Base-by-base conservation (phyloP, 2,888 invertebrate genomes). In the Pomacea canaliculata region DNA sequence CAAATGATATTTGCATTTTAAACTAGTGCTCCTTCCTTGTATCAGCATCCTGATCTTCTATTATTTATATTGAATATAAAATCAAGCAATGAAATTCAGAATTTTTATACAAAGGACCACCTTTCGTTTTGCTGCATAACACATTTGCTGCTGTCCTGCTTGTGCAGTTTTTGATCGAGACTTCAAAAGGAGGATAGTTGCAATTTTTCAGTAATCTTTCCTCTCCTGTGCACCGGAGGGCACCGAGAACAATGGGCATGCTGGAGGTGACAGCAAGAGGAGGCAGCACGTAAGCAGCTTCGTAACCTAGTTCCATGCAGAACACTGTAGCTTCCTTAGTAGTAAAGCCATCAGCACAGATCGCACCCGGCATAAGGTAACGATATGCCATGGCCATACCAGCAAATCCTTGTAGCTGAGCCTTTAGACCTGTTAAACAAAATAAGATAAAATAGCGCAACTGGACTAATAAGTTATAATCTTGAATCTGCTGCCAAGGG, bases 341-440 rank as follows among this genome's bases (percentile, higher is more conserved):
- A 70, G 89, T 91, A 92, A 93, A 93, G 68, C 89, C 76, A 81
- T 87, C 65, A 80, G 93, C 92, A 78, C 93, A 93, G 48, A 92
- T 90, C 10, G 90, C 83, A 19, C 92, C 93, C 92, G 92, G 63
- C 9, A 81, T 62, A 1, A 73, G 84, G 78, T 82, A 85, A 27
- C 83, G 78, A 23, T n/a, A 70, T 0, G 85, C 83, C 46, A 80
- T 80, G 9, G 85, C 80, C 46, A 80, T 76, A 10, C 86, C 87
- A n/a, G 68, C 23, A 73, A 72, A 80, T 19, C 56, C 37, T 5
- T 56, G 59, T 49, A 80, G 56, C 2, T 23, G 19, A 59, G 49
- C 48, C 7, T 18, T 68, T 18, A 71, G 23, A 62, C 19, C 76
- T 76, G 67, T 46, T 9, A 49, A 18, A 51, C 10, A 68, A 10